Base-by-base conservation (phyloP, 2,113 vertebrate genomes). In the Forbesichthys agassizii region DNA sequence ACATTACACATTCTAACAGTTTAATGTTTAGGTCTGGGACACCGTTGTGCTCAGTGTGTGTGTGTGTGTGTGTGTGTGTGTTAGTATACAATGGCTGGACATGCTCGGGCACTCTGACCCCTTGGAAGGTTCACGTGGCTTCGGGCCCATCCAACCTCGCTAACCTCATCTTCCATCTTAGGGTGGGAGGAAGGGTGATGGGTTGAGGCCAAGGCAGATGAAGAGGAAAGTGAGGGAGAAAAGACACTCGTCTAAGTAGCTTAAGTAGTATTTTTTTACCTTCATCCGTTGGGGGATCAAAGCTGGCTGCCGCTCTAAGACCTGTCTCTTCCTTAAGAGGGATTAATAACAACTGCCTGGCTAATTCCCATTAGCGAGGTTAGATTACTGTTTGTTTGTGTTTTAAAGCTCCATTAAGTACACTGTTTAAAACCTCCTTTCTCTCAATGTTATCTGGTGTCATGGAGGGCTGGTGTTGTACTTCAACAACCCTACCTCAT, bases 241-340 rank as follows among this genome's bases (percentile, higher is more conserved):
- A 79, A 73, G 74, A 36, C 64, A 71, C 71, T 62, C 68, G 59
- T 78, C 80, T 83, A 83, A 78, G 83, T 74, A 86, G 83, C 84
- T 90, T 86, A 88, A 87, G 75, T 74, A 73, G 67, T 65, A 83
- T 88, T 87, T 82, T 82, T 69, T 55, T 55, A 75, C 84, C 82
- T 87, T 87, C 75, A 75, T 83, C 72, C 82, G 83, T 75, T 36
- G 56, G 76, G 70, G 87, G 88, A 90, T 91, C 87, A 89, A 88
- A 90, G 90, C 77, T 59, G 60, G 67, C 64, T 75, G 51, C 77
- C 42, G 64, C 61, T 83, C 74, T 79, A 82, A 73, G 71, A 73
- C 62, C 84, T 69, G 72, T 86, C 86, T 84, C 74, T 63, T 78
- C 79, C 78, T 74, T 77, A 68, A 86, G 79, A 66, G 66, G 87